phyloP scores from a whole-genome alignment of 2,113 vertebrate genomes.

The Rana temporaria region DNA sequence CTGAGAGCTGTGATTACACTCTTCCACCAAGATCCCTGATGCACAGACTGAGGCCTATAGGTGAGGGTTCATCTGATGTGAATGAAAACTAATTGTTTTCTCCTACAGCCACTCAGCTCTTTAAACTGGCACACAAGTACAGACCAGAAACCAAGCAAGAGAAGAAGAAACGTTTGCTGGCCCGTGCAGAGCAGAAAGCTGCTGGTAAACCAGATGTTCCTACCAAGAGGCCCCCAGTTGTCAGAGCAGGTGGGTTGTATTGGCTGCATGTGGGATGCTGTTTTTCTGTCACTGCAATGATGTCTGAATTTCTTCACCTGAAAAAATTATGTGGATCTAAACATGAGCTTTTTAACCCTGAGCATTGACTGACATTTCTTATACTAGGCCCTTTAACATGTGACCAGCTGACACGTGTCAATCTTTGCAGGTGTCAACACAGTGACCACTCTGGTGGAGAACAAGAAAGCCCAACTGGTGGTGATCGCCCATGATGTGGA shows the following conservation, averaged over 20 bases:
- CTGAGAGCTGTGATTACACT: slow-evolving; percentile 64
- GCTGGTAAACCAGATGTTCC: slow-evolving; percentile 92
- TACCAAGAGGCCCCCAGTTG: slow-evolving; percentile 89
- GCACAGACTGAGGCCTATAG: slow-evolving; percentile 52
- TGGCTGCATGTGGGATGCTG: background rate
- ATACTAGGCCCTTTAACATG: fast-evolving
- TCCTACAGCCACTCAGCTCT: slow-evolving; percentile 88
- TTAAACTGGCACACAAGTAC: slow-evolving; percentile 97
- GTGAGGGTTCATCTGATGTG: background rate
- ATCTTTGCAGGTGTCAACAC: slow-evolving; percentile 86
- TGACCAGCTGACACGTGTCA: background rate
- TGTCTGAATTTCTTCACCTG: slow-evolving; percentile 86
- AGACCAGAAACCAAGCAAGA: slow-evolving; percentile 95
- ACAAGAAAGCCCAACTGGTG: slow-evolving; percentile 96
- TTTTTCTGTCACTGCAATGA: slow-evolving; percentile 71
- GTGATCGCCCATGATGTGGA: slow-evolving; percentile 95
- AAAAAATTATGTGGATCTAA: slow-evolving; percentile 69
- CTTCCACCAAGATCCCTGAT: slow-evolving; percentile 83
- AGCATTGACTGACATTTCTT: slow-evolving; percentile 70
- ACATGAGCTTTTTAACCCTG: slow-evolving; percentile 91
- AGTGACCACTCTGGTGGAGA: slow-evolving; percentile 93
- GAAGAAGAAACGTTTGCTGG: slow-evolving; percentile 91
- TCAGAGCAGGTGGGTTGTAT: slow-evolving; percentile 82
- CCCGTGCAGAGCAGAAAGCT: slow-evolving; percentile 94
- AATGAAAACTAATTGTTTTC: background rate